phyloP scores from a whole-genome alignment of 2,113 vertebrate species.

The Rafetus swinhoei region DNA sequence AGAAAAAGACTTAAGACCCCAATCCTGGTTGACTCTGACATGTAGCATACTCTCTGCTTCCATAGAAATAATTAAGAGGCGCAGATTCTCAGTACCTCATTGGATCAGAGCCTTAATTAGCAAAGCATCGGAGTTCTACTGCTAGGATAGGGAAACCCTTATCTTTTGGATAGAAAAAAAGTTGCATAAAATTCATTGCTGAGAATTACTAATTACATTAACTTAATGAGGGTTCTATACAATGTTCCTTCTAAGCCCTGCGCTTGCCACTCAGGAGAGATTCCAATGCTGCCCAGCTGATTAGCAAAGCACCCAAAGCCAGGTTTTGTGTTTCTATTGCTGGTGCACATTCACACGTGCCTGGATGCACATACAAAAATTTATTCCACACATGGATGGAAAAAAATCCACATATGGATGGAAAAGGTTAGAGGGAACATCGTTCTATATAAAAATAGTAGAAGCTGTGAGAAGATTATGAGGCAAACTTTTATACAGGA shows the following conservation, averaged over 20 bases:
- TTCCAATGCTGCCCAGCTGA: no score
- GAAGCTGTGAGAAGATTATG: not conserved
- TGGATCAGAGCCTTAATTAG: conserved; percentile 31
- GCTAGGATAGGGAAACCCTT: not conserved
- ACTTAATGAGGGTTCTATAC: conserved; percentile 8
- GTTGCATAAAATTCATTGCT: not conserved
- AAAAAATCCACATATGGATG: no score
- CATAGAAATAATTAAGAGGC: not conserved
- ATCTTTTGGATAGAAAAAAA: not conserved
- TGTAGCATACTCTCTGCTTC: not conserved
- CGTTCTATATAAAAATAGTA: not conserved
- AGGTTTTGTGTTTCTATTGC: no score
- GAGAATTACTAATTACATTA: conserved; percentile 6
- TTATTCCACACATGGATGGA: no score
- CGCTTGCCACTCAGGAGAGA: no score
- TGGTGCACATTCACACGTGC: no score
- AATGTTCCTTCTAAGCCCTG: no score
- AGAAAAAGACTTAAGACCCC: conserved; percentile 44
- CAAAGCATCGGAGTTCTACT: not conserved
- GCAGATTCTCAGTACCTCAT: not conserved
- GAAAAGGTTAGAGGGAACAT: no score
- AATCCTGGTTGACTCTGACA: not conserved
- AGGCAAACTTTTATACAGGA: not conserved
- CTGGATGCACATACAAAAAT: no score
- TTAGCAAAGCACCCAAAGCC: no score